Conservation (phyloP, 2,888 invertebrate genomes). For the Brenthis hecate region DNA sequence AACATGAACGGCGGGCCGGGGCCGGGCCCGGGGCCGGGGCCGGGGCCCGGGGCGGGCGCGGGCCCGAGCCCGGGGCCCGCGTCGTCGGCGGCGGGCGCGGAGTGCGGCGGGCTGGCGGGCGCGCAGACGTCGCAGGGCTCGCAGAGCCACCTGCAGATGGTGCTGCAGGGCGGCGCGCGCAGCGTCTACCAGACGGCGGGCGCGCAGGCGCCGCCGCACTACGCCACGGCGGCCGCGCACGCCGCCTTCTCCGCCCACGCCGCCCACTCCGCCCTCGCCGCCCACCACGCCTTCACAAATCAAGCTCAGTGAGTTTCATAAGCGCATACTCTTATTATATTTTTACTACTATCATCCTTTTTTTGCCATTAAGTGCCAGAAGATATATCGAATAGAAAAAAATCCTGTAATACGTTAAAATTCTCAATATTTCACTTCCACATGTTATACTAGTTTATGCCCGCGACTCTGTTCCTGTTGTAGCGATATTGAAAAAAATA, state of each 20-base stretch:
- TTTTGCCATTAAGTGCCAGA: no score
- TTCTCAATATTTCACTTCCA: no score
- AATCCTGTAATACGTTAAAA: no score
- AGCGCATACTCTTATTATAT: neutral
- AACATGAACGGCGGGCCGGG: slow-evolving; percentile 63
- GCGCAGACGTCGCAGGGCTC: slow-evolving; percentile 37
- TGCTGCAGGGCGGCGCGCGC: slow-evolving; percentile 71
- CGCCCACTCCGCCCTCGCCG: slow-evolving; percentile 47
- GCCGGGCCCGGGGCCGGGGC: slow-evolving; percentile 47
- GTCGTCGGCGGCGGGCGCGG: slow-evolving; percentile 35
- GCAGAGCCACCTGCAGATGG: slow-evolving; percentile 74
- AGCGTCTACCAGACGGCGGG: slow-evolving; percentile 52
- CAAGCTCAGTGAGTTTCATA: slow-evolving; percentile 41
- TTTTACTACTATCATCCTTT: no score
- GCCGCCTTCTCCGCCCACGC: slow-evolving; percentile 45
- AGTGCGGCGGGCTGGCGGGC: slow-evolving; percentile 37
- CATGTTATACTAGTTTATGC: no score
- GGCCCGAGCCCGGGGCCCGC: slow-evolving; percentile 45
- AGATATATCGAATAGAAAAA: no score
- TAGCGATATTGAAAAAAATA: neutral
- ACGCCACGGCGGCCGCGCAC: slow-evolving; percentile 53
- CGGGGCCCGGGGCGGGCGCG: slow-evolving; percentile 47
- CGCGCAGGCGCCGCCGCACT: slow-evolving; percentile 44
- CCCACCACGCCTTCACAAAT: slow-evolving; percentile 54
- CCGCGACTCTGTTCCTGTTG: neutral